Base-by-base conservation (phyloP, 2,888 invertebrate genomes). In the Cantharis rustica region DNA sequence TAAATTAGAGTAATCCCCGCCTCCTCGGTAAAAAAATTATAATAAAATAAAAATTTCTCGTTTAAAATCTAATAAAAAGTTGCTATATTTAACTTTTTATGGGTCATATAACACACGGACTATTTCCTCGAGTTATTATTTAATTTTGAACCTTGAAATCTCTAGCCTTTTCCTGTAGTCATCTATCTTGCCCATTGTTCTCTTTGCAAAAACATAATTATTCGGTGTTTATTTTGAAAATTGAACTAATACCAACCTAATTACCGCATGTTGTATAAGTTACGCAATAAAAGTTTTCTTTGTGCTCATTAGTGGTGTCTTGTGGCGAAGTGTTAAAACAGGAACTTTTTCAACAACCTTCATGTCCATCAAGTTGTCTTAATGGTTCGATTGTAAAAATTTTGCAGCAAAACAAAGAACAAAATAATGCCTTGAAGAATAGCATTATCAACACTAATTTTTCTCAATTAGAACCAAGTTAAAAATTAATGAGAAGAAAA, bases 41-140 rank as follows among this genome's bases (percentile, higher is more conserved):
- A 47, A n/a, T 47, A 47, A 47, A 47, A n/a, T 47, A 47, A 47
- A 47, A 71, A 69, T 61, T 61, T 69, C 73, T 76, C 72, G 73
- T 73, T 71, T 64, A 68, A 78, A 76, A 76, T 31, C 72, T 72
- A 78, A 78, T 78, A 78, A 78, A 78, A 76, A 76, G 69, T 31
- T 47, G 47, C 75, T 69, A 72, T 77, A 75, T 77, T 77, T 77
- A 77, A 69, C 64, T 79, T 83, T 84, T 84, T 85, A 84, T 83
- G 82, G 83, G 82, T 83, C 84, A 80, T 81, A 82, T 82, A 83
- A 83, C 83, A 84, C 83, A 84, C 82, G 84, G 84, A 79, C 83
- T 82, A 83, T 84, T 84, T 84, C 83, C 83, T 82, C 81, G 80
- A 78, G 76, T 75, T 79, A 77, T 69, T 78, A 81, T 83, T 84